Evolutionary conservation across 2,113 vertebrate genomes (phyloP).

Genomic region (Perca schrenkii): DNA sequence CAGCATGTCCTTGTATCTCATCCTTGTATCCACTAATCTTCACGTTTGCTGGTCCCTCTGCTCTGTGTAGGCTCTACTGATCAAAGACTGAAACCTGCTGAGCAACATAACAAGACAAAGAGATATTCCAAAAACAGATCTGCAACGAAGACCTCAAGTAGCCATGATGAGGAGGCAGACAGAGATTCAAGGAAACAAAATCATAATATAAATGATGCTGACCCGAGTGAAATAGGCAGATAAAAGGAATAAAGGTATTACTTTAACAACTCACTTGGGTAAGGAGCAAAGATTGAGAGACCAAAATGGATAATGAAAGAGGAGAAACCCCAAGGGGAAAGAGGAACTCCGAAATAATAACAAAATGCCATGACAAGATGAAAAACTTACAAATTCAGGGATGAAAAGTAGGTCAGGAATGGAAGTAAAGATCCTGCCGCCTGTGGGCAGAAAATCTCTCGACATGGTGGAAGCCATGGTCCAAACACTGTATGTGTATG

Average conservation of each 20-base stretch:
- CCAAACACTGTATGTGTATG: conserved; percentile 30
- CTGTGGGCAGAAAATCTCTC: conserved; percentile 68
- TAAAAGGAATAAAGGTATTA: too few species aligned
- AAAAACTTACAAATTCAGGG: conserved; percentile 83
- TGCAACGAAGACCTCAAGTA: not conserved
- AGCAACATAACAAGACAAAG: not conserved
- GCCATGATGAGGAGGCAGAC: not conserved
- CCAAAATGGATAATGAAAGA: not conserved
- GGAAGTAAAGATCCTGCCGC: conserved; percentile 74
- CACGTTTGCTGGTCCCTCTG: not conserved
- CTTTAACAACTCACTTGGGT: too few species aligned
- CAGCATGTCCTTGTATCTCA: not conserved
- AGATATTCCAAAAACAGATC: conserved; percentile 8
- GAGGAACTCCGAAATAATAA: not conserved
- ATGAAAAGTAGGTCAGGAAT: conserved; percentile 83
- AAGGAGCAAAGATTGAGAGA: not conserved
- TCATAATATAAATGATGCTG: too few species aligned
- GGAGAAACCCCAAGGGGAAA: not conserved
- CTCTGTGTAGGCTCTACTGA: not conserved
- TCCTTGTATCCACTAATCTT: conserved; percentile 4
- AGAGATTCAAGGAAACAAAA: too few species aligned
- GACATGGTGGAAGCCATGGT: conserved; percentile 79
- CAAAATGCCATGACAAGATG: not conserved
- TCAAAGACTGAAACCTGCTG: conserved; percentile 17
- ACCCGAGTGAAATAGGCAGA: too few species aligned